These are phyloP conservation scores for Hemiscyllium ocellatum DNA, from an alignment of 2,113 vertebrate species.

Conservation along the genomic window DNA sequence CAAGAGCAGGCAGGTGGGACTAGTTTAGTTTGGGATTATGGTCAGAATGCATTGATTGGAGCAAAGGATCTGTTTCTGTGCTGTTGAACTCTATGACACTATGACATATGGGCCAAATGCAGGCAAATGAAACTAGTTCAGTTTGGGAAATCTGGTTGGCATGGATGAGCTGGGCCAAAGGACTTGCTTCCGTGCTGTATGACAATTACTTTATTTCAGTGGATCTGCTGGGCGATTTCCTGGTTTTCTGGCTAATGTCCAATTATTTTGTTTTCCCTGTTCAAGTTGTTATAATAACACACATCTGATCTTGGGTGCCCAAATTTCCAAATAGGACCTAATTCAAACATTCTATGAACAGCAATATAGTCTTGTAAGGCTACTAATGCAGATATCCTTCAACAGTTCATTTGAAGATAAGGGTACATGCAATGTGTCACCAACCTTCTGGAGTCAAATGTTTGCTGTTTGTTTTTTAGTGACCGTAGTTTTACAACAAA, in stretches of 20 bases:
- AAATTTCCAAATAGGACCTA: not conserved
- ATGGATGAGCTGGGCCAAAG: too few species aligned
- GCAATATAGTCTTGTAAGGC: not conserved
- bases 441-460: conserved; percentile 34
- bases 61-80: too few species aligned
- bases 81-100: too few species aligned
- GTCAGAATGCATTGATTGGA: too few species aligned
- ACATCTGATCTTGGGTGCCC: not conserved
- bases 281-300: fast-evolving
- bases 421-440: not conserved
- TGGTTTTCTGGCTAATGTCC: not conserved
- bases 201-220: not conserved
- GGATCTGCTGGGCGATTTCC: not conserved
- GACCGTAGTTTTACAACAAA: not conserved
- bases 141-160: too few species aligned
- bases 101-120: too few species aligned
- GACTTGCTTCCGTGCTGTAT: too few species aligned
- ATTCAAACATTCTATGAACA: not conserved
- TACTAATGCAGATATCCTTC: not conserved
- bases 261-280: not conserved
- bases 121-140: too few species aligned
- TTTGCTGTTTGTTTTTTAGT: conserved; percentile 1
- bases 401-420: not conserved
- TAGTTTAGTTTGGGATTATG: too few species aligned
- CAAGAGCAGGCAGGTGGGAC: too few species aligned